These are phyloP conservation scores for Lobophora halterata DNA, from an alignment of 2,888 invertebrate species.

Conservation along the genomic window DNA sequence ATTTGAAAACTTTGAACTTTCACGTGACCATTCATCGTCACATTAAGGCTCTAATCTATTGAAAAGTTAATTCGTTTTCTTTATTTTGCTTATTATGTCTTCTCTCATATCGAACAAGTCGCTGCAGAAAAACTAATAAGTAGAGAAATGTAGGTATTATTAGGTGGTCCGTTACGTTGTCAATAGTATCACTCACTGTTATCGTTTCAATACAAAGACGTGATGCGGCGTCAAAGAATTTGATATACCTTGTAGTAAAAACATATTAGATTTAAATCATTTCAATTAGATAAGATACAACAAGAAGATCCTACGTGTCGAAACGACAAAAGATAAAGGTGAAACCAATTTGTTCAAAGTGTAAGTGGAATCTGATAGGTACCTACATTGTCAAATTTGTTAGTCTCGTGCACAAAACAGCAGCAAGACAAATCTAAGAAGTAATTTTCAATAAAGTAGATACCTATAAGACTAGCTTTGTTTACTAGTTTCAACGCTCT, in stretches of 20 bases:
- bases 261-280: constrained; percentile 6
- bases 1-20: constrained; percentile 25
- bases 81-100: too few species aligned
- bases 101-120: too few species aligned
- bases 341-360: constrained; percentile 5
- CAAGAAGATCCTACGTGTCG: constrained; percentile 9
- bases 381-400: too few species aligned
- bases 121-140: too few species aligned
- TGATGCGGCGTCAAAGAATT: constrained; percentile 36
- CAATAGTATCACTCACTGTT: constrained; percentile 25
- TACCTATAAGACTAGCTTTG: constrained; percentile 21
- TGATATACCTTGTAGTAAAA: constrained; percentile 25
- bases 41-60: too few species aligned
- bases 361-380: not conserved
- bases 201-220: constrained; percentile 32
- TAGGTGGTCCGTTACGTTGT: constrained; percentile 29
- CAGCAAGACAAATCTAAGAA: constrained; percentile 9
- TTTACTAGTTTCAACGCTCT: constrained; percentile 18
- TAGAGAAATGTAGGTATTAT: constrained; percentile 4
- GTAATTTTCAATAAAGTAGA: constrained; percentile 27
- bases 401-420: constrained; percentile 16
- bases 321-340: constrained; percentile 1
- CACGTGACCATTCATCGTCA: constrained; percentile 5
- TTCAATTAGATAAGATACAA: constrained; percentile 11
- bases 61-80: too few species aligned